These are phyloP conservation scores for Campoplex capitator DNA, from an alignment of 2,888 invertebrate genomes.

Conservation along the genomic window DNA sequence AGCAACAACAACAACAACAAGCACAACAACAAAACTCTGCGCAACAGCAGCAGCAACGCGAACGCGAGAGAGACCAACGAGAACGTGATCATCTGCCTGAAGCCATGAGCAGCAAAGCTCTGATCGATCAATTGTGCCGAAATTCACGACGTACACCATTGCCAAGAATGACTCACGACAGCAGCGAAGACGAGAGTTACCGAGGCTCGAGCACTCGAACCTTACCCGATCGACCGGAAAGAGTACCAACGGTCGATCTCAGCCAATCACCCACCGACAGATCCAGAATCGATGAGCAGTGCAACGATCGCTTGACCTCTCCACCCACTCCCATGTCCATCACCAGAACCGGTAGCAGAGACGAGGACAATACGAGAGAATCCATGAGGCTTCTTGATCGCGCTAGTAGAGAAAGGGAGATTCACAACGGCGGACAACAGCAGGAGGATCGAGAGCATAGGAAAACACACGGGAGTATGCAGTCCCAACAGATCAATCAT, in stretches of 20 bases:
- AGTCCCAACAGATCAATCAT: constrained; percentile 78
- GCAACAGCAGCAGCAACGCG: constrained; percentile 84
- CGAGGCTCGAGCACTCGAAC: constrained; percentile 74
- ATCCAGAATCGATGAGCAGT: constrained; percentile 78
- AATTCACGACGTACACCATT: constrained; percentile 87
- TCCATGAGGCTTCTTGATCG: constrained; percentile 74
- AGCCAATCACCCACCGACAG: constrained; percentile 83
- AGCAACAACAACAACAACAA: constrained; percentile 78
- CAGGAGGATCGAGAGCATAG: constrained; percentile 82
- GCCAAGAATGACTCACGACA: constrained; percentile 82
- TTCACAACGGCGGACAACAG: constrained; percentile 78
- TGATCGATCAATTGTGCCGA: constrained; percentile 89
- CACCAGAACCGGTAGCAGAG: constrained; percentile 79
- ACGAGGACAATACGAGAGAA: constrained; percentile 78
- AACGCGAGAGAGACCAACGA: constrained; percentile 85
- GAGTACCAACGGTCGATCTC: constrained; percentile 83
- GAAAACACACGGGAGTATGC: constrained; percentile 71
- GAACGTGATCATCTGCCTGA: constrained; percentile 84
- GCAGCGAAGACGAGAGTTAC: constrained; percentile 86
- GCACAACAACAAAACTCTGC: constrained; percentile 52
- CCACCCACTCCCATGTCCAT: constrained; percentile 81
- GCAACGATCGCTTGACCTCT: constrained; percentile 81
- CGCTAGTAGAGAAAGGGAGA: constrained; percentile 80
- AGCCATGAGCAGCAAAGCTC: constrained; percentile 87
- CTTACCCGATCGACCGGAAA: constrained; percentile 80